Evolutionary conservation across 2,113 vertebrate genomes (phyloP).

Genomic region (Corythaeola cristata): DNA sequence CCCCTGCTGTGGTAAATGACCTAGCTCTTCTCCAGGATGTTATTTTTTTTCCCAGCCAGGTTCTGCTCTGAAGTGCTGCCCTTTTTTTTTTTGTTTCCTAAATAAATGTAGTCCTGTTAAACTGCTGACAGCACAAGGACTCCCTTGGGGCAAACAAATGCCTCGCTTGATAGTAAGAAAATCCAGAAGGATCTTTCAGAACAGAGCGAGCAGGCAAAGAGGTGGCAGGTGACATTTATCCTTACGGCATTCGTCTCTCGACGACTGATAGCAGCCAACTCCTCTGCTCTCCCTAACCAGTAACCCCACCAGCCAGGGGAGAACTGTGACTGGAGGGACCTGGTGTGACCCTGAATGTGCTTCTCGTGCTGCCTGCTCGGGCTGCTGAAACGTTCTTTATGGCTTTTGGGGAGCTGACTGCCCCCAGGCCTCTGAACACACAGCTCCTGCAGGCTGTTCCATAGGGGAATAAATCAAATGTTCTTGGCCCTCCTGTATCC

Average conservation of each 20-base stretch:
- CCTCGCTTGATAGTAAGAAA: not conserved
- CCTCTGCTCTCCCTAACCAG: not conserved
- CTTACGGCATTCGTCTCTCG: accelerated
- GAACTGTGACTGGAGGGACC: not conserved
- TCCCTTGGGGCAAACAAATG: too few relatives aligned
- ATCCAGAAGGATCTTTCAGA: not conserved
- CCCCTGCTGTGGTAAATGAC: too few relatives aligned
- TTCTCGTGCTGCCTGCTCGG: not conserved
- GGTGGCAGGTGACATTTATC: not conserved
- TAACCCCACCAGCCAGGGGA: not conserved
- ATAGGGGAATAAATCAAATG: not conserved
- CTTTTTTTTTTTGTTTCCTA: not conserved
- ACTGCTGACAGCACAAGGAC: not conserved
- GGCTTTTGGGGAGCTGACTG: not conserved
- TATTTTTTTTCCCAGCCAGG: too few relatives aligned
- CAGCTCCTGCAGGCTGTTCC: not conserved
- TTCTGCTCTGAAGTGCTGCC: not conserved
- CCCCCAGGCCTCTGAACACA: too few relatives aligned
- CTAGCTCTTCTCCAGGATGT: too few relatives aligned
- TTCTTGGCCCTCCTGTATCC: accelerated
- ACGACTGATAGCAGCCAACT: accelerated
- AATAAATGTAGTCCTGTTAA: not conserved
- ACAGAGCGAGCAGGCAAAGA: too few relatives aligned
- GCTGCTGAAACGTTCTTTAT: accelerated
- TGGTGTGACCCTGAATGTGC: accelerated